Evolutionary conservation across 2,797 vertebrate genomes (phyloP).

Genomic region (Channallabes apus): DNA sequence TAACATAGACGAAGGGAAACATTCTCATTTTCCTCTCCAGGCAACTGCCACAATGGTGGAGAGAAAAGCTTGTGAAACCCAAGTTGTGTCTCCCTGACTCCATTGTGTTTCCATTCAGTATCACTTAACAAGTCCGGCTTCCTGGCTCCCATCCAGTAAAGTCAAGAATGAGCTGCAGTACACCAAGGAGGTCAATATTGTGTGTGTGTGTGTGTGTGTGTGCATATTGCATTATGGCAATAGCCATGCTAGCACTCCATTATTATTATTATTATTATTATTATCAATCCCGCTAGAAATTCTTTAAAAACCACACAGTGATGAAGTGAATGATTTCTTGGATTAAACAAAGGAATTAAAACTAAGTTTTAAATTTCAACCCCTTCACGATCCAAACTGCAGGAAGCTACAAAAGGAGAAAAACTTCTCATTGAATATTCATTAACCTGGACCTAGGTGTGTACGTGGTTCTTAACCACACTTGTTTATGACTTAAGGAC

Average conservation of each 20-base stretch:
- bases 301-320: constrained; percentile 16
- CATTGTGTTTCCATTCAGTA: constrained; percentile 54
- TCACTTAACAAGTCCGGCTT: constrained; percentile 55
- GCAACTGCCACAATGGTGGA: constrained; percentile 53
- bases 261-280: no score
- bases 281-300: not conserved
- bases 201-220: no score
- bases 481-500: constrained; percentile 86
- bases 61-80: constrained; percentile 46
- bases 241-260: not conserved
- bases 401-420: constrained; percentile 62
- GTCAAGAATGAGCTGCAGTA: constrained; percentile 48
- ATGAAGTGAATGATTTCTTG: constrained; percentile 30
- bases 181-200: constrained; percentile 47
- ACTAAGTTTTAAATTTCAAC: constrained; percentile 50
- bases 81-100: constrained; percentile 49
- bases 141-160: constrained; percentile 48
- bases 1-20: constrained; percentile 37
- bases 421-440: constrained; percentile 79
- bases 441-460: constrained; percentile 81
- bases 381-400: constrained; percentile 54
- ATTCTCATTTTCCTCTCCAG: constrained; percentile 44
- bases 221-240: constrained; percentile 19
- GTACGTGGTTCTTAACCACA: constrained; percentile 80
- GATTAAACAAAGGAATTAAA: constrained; percentile 36